Evolutionary conservation across 2,797 vertebrate species (phyloP), one percentile per base, ranked within the genome.

Genomic region (Acrocephalus scirpaceus): DNA sequence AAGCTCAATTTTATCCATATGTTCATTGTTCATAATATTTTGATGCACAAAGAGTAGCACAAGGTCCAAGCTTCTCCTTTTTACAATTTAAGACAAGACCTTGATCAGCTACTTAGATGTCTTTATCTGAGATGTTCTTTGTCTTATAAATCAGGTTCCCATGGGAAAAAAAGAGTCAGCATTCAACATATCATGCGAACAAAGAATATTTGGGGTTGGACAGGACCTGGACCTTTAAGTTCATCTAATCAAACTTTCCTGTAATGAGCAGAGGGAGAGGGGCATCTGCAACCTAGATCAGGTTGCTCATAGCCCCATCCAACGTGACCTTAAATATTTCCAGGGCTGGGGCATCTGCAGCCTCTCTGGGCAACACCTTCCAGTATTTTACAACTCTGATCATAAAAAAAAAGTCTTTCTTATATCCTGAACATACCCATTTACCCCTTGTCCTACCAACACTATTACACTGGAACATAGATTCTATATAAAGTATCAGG

Each of bases 281-380:
- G 19, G 3, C 19, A 57, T 50, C 21, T 54, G 72, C 13, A 18
- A n/a, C 26, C 26, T 11, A 21, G 1, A 62, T 25, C 34, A 36
- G 7, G 6, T 18, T 51, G 13, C 26, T 47, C n/a, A 77, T 2
- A 58, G 30, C 6, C 12, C 3, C 2, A 1, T 4, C 32, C 36
- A 54, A 23, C 19, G 10, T 40, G 29, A 23, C 27, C 7, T 64
- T 40, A 57, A 78, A 30, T 13, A 9, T n/a, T 54, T 60, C 27
- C 3, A 32, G 40, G 7, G 6, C 22, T 16, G 11, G 17, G 34
- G 7, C 13, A 65, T 16, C 26, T 40, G 36, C 14, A 20, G 7
- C 13, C 19, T 42, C 26, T 36, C 44, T 62, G 30, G 14, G 7
- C 4, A 67, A 30, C 2, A 5, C 10, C 4, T 57, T 22, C 11